Percentiles rank a stretch among this genome's conserved stretches.
Conservation (phyloP, 2,113 vertebrate genomes). For the Boulengeromyrus knoepffleri region DNA sequence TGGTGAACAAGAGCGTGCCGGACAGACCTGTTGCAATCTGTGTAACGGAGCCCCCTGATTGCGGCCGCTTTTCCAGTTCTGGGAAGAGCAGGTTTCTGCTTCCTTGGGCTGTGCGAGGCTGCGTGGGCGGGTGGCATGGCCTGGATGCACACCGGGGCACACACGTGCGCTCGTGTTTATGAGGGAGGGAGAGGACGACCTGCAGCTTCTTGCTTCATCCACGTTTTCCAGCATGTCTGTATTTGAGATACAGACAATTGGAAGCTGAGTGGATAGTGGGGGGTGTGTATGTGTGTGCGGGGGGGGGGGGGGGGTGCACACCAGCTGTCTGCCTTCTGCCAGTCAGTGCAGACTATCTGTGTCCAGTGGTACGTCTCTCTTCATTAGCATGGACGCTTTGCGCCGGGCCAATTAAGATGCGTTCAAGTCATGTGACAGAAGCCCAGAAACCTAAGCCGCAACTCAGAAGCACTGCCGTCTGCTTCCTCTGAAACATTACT, state of each 20-base stretch:
- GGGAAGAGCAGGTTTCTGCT: background rate
- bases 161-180: background rate
- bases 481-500: background rate
- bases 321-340: background rate
- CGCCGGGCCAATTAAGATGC: background rate
- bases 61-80: constrained; percentile 1
- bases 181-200: background rate
- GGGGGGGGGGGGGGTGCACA: background rate
- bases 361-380: background rate
- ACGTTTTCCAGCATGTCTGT: background rate
- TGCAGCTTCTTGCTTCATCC: background rate
- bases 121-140: background rate
- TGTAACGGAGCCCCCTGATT: background rate
- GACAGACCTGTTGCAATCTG: constrained; percentile 13
- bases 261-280: background rate
- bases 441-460: background rate
- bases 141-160: background rate
- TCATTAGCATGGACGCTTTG: background rate
- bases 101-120: background rate
- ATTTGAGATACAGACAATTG: background rate
- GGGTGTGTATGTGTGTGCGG: background rate
- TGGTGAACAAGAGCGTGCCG: constrained; percentile 15
- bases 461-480: background rate
- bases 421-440: background rate
- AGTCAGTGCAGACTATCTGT: background rate